Percentiles rank a stretch among this genome's conserved stretches.
Evolutionary conservation across 2,113 vertebrate species (phyloP).

Genomic region (Apodemus speciosus): DNA sequence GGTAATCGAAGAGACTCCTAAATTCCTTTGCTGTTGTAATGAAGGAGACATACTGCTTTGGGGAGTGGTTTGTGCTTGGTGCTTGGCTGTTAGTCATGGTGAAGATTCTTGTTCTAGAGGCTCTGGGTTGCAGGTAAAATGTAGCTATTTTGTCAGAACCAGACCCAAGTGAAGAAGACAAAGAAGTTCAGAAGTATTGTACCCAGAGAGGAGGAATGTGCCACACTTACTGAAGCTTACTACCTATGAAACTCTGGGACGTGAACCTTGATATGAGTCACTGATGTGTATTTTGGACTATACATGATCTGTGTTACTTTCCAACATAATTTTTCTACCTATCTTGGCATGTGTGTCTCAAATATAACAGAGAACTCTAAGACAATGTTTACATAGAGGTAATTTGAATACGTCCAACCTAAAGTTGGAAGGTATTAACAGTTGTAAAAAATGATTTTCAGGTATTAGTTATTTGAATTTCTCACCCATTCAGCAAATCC

Average conservation of each 20-base stretch:
- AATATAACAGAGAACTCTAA: neutral
- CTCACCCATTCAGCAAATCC: neutral
- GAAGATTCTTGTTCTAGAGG: neutral
- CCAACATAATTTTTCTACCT: neutral
- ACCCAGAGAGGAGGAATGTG: neutral
- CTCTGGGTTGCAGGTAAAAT: neutral
- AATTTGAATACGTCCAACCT: conserved; percentile 4
- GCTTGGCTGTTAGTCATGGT: neutral
- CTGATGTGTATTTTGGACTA: neutral
- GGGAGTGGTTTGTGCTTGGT: neutral
- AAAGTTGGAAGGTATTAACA: conserved; percentile 13
- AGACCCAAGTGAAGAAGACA: neutral
- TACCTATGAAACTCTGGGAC: neutral
- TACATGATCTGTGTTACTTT: neutral
- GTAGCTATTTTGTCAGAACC: neutral
- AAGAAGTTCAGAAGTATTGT: neutral
- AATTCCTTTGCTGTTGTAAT: neutral
- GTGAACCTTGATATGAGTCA: neutral
- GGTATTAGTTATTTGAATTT: conserved; percentile 25
- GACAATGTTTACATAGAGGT: neutral
- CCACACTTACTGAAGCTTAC: neutral
- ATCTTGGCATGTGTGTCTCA: neutral
- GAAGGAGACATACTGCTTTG: neutral
- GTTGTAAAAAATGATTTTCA: conserved; percentile 19
- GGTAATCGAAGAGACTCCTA: neutral